Evolutionary conservation across 2,888 invertebrate species (phyloP).

Genomic region (Lasioglossum leucozonium): DNA sequence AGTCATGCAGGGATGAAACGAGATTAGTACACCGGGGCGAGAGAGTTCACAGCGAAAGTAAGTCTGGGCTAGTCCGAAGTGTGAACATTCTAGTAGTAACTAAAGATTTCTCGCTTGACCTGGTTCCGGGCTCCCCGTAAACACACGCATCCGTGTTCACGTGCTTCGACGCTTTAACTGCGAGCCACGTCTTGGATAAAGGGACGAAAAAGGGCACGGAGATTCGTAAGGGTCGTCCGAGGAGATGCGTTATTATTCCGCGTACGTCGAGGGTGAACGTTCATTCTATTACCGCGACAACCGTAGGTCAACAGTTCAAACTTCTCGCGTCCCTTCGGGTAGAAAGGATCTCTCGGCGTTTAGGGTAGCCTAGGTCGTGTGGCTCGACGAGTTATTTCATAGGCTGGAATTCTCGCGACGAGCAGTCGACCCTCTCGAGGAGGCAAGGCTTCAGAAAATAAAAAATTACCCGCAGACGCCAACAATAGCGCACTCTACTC

Average conservation of each 20-base stretch:
- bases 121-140: slow-evolving; percentile 47
- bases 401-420: slow-evolving; percentile 14
- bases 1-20: neutral
- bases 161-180: slow-evolving; percentile 45
- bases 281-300: neutral
- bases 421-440: slow-evolving; percentile 15
- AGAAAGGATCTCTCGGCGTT: neutral
- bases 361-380: neutral
- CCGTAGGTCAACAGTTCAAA: neutral
- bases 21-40: neutral
- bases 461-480: slow-evolving; percentile 41
- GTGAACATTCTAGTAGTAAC: slow-evolving; percentile 56
- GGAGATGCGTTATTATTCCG: slow-evolving; percentile 30
- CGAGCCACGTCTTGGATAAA: slow-evolving; percentile 26
- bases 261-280: neutral
- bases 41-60: slow-evolving; percentile 39
- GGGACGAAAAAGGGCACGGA: slow-evolving; percentile 17
- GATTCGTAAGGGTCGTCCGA: slow-evolving; percentile 4
- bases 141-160: slow-evolving; percentile 24
- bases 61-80: slow-evolving; percentile 37
- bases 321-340: neutral
- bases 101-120: slow-evolving; percentile 69
- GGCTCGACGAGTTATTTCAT: slow-evolving; percentile 29
- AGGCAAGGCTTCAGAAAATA: slow-evolving; percentile 42
- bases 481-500: slow-evolving; percentile 36